Base-by-base conservation (phyloP, 2,797 vertebrate genomes). In the Parambassis ranga region DNA sequence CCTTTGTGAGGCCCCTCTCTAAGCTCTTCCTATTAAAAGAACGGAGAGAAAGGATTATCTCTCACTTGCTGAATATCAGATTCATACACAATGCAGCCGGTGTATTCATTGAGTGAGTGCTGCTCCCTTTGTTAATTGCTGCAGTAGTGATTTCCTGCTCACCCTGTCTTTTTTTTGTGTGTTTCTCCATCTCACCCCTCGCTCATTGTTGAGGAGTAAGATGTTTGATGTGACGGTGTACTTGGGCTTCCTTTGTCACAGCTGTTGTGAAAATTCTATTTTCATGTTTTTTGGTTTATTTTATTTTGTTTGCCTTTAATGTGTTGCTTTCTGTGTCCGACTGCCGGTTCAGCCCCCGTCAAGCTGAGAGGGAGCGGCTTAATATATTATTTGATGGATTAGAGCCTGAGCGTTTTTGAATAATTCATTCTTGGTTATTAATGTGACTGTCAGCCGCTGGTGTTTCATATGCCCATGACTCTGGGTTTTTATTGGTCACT, bases 371-470 rank as follows among this genome's bases (percentile, higher is more conserved):
- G 66, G 80, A 83, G 85, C 71, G 43, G 84, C 77, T 89, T 89
- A 83, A 87, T 88, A 86, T 87, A 80, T 87, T 79, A 89, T 89
- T 83, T 89, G 87, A 92, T 87, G 90, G 87, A 90, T 92, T 92
- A 86, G 81, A 90, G 85, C 65, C 85, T 82, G 79, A 89, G 81
- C 82, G 70, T 87, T 89, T 90, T 78, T 90, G 90, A 92, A 90
- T 90, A 82, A 90, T 89, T 91, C 84, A 88, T 90, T 79, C 72
- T 38, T 16, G 77, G 82, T 91, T 90, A 90, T 91, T 91, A 90
- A 91, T 88, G 89, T 77, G 79, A 86, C 88, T 88, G 88, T 90
- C 90, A 86, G 81, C 71, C 76, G 69, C 84, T 63, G 80, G 79
- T 88, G 84, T 88, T 90, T 83, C 84, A 80, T 87, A 71, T 71